Percentiles rank a stretch among this genome's conserved stretches.
Evolutionary conservation across 2,888 invertebrate species (phyloP).

Genomic region (Ennomos erosarius): DNA sequence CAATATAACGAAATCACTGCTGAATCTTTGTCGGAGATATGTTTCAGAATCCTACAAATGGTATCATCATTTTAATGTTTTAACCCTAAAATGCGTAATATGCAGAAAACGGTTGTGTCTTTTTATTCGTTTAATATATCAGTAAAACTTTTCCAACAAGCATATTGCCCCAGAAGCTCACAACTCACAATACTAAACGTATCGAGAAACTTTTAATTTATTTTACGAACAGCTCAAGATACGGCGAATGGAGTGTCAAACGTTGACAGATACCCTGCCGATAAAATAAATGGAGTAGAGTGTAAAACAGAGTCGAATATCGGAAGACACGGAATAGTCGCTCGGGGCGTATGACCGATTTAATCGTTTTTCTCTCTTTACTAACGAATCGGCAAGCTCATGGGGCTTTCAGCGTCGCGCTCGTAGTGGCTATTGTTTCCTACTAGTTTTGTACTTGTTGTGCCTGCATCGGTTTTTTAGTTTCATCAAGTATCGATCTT

Average conservation of each 20-base stretch:
- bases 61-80: too few species aligned
- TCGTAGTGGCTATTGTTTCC: slow-evolving; percentile 65
- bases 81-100: too few species aligned
- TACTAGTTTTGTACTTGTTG: slow-evolving; percentile 55
- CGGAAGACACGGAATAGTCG: slow-evolving; percentile 49
- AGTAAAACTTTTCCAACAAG: neutral
- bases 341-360: slow-evolving; percentile 48
- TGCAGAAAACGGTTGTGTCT: too few species aligned
- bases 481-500: slow-evolving; percentile 56
- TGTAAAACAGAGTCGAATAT: slow-evolving; percentile 46
- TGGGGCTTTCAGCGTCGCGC: slow-evolving; percentile 62
- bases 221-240: slow-evolving; percentile 34
- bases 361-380: slow-evolving; percentile 62
- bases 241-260: slow-evolving; percentile 39
- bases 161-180: slow-evolving; percentile 9
- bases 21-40: too few species aligned
- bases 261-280: slow-evolving; percentile 38
- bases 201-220: slow-evolving; percentile 38
- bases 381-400: slow-evolving; percentile 67
- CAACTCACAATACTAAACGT: slow-evolving; percentile 24
- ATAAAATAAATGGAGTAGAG: slow-evolving; percentile 42
- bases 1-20: too few species aligned
- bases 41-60: too few species aligned
- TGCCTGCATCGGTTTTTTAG: slow-evolving; percentile 50
- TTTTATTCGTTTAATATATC: too few species aligned